A percentile compares a stretch with the other conserved stretches of the same genome.
These are phyloP conservation scores for Philereme vetulata DNA, from an alignment of 2,888 invertebrate genomes.

Conservation along the genomic window DNA sequence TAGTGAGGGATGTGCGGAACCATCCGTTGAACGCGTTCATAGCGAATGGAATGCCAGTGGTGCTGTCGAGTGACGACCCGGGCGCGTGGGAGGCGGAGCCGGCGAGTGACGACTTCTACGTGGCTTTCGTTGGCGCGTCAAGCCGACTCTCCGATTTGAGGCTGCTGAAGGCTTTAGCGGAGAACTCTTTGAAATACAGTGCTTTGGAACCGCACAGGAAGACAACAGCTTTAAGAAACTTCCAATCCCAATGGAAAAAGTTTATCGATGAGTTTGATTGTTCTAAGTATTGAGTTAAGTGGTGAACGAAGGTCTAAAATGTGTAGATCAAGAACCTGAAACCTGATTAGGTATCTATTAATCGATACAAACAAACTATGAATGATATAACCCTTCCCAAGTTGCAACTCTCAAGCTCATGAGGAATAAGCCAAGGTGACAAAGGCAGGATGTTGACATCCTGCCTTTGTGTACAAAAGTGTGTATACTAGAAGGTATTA, in stretches of 20 bases:
- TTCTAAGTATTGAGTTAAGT: not conserved
- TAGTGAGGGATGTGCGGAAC: slow-evolving; percentile 89
- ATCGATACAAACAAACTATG: too few species aligned
- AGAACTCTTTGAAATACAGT: slow-evolving; percentile 88
- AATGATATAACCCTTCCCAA: too few species aligned
- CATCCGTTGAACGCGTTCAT: slow-evolving; percentile 88
- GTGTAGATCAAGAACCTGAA: too few species aligned
- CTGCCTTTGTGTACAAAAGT: too few species aligned
- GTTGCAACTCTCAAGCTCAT: too few species aligned
- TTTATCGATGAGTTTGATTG: not conserved
- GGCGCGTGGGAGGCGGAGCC: slow-evolving; percentile 89
- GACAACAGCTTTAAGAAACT: not conserved
- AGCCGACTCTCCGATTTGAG: slow-evolving; percentile 86
- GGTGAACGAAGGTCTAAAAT: too few species aligned
- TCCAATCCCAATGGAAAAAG: not conserved
- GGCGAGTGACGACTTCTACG: slow-evolving; percentile 89
- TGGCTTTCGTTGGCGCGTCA: slow-evolving; percentile 90
- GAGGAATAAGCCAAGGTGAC: too few species aligned
- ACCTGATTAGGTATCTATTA: too few species aligned
- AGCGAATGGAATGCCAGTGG: slow-evolving; percentile 87
- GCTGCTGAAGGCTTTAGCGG: slow-evolving; percentile 88
- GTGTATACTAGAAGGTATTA: too few species aligned
- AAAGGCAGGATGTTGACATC: too few species aligned
- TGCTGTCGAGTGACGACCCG: slow-evolving; percentile 91
- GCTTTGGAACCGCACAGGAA: not conserved